Conservation (phyloP, 2,113 vertebrate genomes). For the Chroicocephalus ridibundus region DNA sequence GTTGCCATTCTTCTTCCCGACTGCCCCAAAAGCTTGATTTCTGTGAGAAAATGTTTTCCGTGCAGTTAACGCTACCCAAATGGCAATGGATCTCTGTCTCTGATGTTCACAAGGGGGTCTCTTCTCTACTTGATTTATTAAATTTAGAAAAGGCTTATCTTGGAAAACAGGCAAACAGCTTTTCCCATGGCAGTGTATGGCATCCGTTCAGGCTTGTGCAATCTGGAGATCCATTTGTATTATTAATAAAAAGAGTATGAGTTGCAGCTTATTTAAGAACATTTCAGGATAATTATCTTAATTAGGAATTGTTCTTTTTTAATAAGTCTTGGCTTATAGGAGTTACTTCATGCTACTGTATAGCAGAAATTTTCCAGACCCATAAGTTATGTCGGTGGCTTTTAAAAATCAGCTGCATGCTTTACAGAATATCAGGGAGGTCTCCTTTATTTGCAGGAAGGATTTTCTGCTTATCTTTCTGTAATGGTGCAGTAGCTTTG, state of each 20-base stretch:
- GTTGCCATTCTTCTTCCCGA: accelerated
- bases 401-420: neutral
- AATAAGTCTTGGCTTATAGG: neutral
- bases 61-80: accelerated
- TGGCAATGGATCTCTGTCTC: neutral
- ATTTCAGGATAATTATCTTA: neutral
- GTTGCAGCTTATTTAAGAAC: neutral
- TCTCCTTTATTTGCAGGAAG: constrained; percentile 42
- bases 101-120: neutral
- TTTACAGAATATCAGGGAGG: constrained; percentile 1
- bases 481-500: constrained; percentile 50
- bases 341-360: neutral
- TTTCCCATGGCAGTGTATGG: neutral
- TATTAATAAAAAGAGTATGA: neutral
- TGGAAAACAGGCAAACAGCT: neutral
- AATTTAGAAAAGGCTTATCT: neutral
- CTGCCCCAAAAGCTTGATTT: neutral
- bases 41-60: accelerated
- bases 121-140: neutral
- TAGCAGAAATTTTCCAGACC: neutral
- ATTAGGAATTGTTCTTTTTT: neutral
- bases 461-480: constrained; percentile 72
- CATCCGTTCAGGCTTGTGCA: neutral
- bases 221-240: neutral
- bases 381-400: neutral